Percentiles rank a stretch among this genome's conserved stretches.
phyloP scores from a whole-genome alignment of 2,113 vertebrate species.

The Copsychus sechellarum region DNA sequence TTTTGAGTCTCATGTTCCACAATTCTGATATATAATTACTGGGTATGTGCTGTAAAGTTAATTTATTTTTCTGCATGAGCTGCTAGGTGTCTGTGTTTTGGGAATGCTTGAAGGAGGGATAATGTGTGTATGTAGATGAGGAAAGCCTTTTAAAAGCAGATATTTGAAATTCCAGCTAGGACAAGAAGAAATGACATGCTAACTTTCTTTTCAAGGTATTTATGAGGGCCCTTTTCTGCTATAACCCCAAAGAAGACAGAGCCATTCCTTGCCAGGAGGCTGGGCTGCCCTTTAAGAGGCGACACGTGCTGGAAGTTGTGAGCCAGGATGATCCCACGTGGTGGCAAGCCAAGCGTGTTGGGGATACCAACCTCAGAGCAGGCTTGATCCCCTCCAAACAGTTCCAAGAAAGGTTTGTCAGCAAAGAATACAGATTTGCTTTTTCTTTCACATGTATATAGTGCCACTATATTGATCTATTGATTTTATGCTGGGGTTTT shows the following conservation, averaged over 20 bases:
- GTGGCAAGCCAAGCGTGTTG: slow-evolving; percentile 95
- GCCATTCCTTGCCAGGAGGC: slow-evolving; percentile 95
- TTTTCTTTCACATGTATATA: background rate
- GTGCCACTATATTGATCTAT: background rate
- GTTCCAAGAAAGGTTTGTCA: slow-evolving; percentile 92
- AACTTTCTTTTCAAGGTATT: slow-evolving; percentile 78
- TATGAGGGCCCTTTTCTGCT: slow-evolving; percentile 90
- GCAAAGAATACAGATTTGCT: background rate
- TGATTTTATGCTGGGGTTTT: background rate
- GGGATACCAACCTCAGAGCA: slow-evolving; percentile 89
- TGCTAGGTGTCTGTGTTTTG: background rate
- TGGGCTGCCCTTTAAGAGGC: slow-evolving; percentile 86
- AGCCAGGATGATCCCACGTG: slow-evolving; percentile 91
- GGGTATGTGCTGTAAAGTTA: background rate
- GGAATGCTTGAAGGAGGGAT: background rate
- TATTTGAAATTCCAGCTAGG: background rate
- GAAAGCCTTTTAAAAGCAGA: background rate
- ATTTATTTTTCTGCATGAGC: background rate
- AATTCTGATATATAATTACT: background rate
- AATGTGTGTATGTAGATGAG: rapidly evolving
- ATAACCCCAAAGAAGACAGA: slow-evolving; percentile 89
- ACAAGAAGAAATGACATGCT: background rate
- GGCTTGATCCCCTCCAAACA: slow-evolving; percentile 91
- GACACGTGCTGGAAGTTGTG: slow-evolving; percentile 92
- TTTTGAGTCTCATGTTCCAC: background rate